Evolutionary conservation across 2,888 invertebrate genomes (phyloP).

Genomic region (Geophilus truncorum): DNA sequence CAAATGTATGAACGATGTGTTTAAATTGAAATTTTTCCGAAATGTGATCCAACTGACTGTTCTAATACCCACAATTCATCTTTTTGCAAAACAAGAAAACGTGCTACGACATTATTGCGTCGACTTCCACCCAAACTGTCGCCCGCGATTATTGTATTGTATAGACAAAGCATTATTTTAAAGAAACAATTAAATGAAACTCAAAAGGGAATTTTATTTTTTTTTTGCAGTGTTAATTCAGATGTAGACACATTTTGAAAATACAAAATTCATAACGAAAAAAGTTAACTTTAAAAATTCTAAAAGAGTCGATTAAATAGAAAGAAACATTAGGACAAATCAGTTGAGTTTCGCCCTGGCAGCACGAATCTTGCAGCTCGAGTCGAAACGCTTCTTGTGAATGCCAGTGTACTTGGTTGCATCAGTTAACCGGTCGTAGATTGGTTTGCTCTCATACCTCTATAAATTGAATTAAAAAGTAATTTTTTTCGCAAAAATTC

Average conservation of each 20-base stretch:
- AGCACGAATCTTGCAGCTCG: background rate
- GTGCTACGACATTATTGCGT: background rate
- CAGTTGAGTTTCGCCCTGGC: background rate
- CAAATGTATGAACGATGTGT: background rate
- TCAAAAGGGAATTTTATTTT: no score
- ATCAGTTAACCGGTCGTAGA: constrained; percentile 34
- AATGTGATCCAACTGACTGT: background rate
- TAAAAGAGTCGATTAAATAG: background rate
- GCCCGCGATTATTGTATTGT: no score
- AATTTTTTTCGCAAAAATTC: no score
- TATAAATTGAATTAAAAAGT: no score
- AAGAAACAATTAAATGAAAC: no score
- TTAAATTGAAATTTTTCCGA: background rate
- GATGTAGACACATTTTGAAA: background rate
- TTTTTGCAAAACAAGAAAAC: background rate
- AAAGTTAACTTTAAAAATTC: background rate
- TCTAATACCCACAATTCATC: background rate
- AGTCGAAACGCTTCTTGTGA: constrained; percentile 35
- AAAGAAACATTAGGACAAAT: no score
- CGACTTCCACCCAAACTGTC: no score
- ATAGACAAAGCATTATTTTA: no score
- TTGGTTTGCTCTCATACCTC: constrained; percentile 9
- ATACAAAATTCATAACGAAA: background rate
- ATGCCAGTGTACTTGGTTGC: constrained; percentile 33
- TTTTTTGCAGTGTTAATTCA: no score